These are phyloP conservation scores for Psix sp. DNA, from an alignment of 1,140 invertebrate species.

Conservation along the genomic window DNA sequence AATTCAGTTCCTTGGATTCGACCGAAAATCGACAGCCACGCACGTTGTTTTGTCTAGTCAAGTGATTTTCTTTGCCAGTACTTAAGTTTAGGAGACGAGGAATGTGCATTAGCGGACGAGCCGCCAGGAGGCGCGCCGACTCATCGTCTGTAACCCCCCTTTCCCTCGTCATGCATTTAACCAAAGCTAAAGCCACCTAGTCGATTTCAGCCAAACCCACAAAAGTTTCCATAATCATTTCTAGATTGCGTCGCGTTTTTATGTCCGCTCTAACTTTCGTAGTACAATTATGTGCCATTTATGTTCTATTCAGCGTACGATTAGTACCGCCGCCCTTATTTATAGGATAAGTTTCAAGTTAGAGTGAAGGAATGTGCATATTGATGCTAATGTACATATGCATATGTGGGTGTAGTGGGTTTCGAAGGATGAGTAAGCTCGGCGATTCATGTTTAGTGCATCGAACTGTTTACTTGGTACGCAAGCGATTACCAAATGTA, in stretches of 20 bases:
- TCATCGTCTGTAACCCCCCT: too few relatives aligned
- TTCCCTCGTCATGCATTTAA: constrained; percentile 20
- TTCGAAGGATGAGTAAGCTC: too few relatives aligned
- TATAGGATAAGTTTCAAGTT: too few relatives aligned
- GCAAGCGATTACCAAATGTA: constrained; percentile 9
- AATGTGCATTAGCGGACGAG: constrained; percentile 71
- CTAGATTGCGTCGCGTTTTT: neutral
- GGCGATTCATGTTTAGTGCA: too few relatives aligned
- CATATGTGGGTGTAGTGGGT: too few relatives aligned
- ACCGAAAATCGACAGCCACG: constrained; percentile 68
- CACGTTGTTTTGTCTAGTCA: constrained; percentile 75
- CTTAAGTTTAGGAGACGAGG: constrained; percentile 73
- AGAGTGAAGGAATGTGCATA: too few relatives aligned
- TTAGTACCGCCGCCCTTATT: neutral
- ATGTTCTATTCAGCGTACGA: constrained; percentile 11
- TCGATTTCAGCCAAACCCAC: constrained; percentile 3
- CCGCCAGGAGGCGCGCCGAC: neutral
- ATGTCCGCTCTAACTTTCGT: neutral
- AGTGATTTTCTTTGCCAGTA: constrained; percentile 70
- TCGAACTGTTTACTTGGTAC: neutral
- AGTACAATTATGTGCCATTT: constrained; percentile 41
- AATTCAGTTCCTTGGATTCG: constrained; percentile 40
- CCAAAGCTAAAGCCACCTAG: constrained; percentile 27
- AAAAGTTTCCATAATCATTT: neutral
- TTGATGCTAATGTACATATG: too few relatives aligned